phyloP scores from a whole-genome alignment of 1,140 invertebrate genomes.

The Pogonomyrmex barbatus region DNA sequence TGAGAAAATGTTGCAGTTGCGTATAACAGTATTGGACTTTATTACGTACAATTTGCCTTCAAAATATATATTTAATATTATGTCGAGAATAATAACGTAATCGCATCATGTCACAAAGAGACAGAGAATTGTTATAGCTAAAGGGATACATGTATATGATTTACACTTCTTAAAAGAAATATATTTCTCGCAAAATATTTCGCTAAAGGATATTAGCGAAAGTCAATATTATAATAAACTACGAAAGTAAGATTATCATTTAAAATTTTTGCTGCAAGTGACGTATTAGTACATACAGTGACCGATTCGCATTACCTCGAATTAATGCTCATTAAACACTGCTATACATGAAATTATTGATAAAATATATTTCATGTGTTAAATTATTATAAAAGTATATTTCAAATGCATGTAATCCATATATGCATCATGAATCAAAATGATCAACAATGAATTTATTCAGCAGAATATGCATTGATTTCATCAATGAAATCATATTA shows the following conservation, averaged over 20 bases:
- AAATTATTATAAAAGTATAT: no score
- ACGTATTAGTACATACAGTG: not conserved
- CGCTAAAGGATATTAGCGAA: conserved; percentile 7
- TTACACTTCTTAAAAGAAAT: conserved; percentile 12
- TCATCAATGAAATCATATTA: no score
- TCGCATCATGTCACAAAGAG: not conserved
- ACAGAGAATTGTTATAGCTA: conserved; percentile 24
- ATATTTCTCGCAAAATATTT: conserved; percentile 16
- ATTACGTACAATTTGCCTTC: conserved; percentile 46
- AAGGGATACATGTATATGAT: not conserved
- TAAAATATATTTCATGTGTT: no score
- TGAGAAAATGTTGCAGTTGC: not conserved
- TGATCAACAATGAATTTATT: no score
- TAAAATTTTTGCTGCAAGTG: conserved; percentile 20
- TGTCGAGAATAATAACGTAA: conserved; percentile 31
- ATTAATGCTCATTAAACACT: no score
- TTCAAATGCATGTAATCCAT: no score
- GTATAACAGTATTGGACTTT: conserved; percentile 31
- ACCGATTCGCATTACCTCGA: no score
- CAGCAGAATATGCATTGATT: no score
- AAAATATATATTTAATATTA: conserved; percentile 51
- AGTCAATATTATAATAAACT: conserved; percentile 26
- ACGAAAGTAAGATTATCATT: conserved; percentile 34
- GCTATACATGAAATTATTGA: no score
- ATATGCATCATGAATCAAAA: no score